phyloP scores from a whole-genome alignment of 2,888 invertebrate species.

The Eustalomyia histrio region DNA sequence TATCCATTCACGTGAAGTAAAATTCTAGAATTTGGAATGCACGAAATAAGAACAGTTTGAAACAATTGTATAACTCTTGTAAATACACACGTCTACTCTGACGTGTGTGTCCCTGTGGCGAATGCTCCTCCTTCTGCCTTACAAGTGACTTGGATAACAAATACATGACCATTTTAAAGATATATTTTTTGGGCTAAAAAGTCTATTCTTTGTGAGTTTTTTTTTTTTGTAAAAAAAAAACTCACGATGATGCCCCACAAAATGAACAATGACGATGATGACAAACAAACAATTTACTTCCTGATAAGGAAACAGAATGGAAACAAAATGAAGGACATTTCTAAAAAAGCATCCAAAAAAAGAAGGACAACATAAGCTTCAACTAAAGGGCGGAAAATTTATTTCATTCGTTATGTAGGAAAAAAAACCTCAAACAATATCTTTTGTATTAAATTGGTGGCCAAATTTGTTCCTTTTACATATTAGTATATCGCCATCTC shows the following conservation, averaged over 20 bases:
- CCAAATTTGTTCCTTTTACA: constrained; percentile 27
- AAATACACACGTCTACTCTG: no score
- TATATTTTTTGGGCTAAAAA: constrained; percentile 22
- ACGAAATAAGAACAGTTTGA: no score
- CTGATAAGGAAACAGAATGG: constrained; percentile 35
- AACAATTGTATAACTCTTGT: no score
- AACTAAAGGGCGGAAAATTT: constrained; percentile 11
- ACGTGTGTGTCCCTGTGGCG: no score
- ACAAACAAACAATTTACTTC: constrained; percentile 53
- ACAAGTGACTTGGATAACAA: neutral
- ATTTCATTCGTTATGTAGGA: neutral
- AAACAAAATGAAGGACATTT: constrained; percentile 38
- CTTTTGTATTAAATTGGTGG: constrained; percentile 27
- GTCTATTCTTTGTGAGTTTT: constrained; percentile 41
- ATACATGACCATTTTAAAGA: constrained; percentile 33
- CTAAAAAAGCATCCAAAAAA: constrained; percentile 3
- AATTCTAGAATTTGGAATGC: no score
- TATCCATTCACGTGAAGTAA: no score
- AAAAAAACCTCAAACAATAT: constrained; percentile 31
- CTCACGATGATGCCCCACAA: constrained; percentile 14
- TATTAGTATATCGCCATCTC: no score
- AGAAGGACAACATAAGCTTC: neutral
- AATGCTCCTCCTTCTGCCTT: no score
- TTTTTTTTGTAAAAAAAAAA: no score
- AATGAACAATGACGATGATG: constrained; percentile 34